Conservation (phyloP, 1,140 invertebrate species). For the Hermatobates lingyangjiaoensis region DNA sequence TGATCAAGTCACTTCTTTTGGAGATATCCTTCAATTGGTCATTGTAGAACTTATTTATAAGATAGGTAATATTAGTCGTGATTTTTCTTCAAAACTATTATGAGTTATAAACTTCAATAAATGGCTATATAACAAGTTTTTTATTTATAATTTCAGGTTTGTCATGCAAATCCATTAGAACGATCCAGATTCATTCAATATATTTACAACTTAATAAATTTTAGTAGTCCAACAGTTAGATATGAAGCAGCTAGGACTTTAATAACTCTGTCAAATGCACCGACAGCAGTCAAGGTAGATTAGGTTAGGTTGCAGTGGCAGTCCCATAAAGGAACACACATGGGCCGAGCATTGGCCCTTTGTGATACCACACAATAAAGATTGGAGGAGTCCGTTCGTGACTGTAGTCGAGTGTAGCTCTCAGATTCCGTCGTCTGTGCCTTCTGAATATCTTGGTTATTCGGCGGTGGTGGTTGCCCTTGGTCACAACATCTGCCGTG, state of each 20-base stretch:
- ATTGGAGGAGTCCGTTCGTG: too few species aligned
- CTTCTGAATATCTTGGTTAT: too few species aligned
- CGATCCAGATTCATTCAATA: conserved; percentile 91
- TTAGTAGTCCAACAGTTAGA: conserved; percentile 83
- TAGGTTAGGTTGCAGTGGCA: too few species aligned
- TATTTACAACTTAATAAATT: conserved; percentile 95
- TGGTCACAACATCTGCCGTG: too few species aligned
- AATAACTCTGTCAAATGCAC: conserved; percentile 92
- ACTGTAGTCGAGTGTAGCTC: too few species aligned
- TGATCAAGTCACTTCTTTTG: conserved; percentile 85
- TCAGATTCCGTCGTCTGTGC: too few species aligned
- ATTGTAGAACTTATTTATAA: conserved; percentile 99
- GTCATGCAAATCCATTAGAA: conserved; percentile 91
- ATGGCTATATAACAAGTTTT: neutral
- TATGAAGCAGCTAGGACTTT: conserved; percentile 99
- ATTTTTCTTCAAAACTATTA: neutral
- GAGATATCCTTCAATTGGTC: conserved; percentile 93
- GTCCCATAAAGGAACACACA: too few species aligned
- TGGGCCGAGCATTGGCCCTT: too few species aligned
- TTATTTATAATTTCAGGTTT: conserved; percentile 41
- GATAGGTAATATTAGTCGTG: conserved; percentile 30
- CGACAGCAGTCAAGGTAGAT: conserved; percentile 89
- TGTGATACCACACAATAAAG: too few species aligned
- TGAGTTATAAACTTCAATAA: neutral
- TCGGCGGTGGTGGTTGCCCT: too few species aligned